Conservation (phyloP, 64 coral and sea anemone genomes). For the Cladopsammia gracilis region DNA sequence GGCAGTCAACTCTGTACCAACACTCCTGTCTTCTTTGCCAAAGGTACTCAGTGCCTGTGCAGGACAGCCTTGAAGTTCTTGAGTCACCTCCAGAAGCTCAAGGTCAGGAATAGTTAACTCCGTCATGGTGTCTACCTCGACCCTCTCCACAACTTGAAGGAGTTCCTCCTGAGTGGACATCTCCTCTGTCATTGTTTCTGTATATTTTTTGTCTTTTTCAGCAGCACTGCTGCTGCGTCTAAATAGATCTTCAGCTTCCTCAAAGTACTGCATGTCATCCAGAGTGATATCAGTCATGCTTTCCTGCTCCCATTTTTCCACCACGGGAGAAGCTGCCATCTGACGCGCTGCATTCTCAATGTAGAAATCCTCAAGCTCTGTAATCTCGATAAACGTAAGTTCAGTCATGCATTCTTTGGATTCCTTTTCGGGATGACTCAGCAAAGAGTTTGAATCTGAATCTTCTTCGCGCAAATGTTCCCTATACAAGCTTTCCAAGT, state of each 20-base stretch:
- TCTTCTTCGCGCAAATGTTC: slow-evolving; percentile 26
- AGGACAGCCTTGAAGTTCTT: background rate
- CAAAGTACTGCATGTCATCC: slow-evolving; percentile 47
- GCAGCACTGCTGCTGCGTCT: background rate
- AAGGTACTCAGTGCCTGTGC: background rate
- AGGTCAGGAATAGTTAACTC: slow-evolving; percentile 28
- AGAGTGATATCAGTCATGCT: slow-evolving; percentile 69
- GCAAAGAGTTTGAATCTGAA: slow-evolving; percentile 26
- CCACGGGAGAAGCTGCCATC: background rate
- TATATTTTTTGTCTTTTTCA: slow-evolving; percentile 40
- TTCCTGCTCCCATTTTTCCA: slow-evolving; percentile 41
- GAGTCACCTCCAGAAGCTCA: background rate
- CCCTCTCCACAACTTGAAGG: background rate
- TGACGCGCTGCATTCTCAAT: slow-evolving; percentile 26
- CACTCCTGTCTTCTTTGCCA: background rate
- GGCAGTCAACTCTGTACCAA: slow-evolving; percentile 37
- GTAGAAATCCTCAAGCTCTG: slow-evolving; percentile 46
- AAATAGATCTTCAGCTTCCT: background rate
- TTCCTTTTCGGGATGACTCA: slow-evolving; percentile 31
- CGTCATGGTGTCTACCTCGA: background rate
- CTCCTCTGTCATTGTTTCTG: slow-evolving; percentile 30
- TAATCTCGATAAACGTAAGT: slow-evolving; percentile 18
- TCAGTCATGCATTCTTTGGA: slow-evolving; percentile 48
- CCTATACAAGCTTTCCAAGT: slow-evolving; percentile 33
- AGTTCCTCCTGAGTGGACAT: background rate